Evolutionary conservation across 2,797 vertebrate genomes (phyloP).

Genomic region (Anabas testudineus): DNA sequence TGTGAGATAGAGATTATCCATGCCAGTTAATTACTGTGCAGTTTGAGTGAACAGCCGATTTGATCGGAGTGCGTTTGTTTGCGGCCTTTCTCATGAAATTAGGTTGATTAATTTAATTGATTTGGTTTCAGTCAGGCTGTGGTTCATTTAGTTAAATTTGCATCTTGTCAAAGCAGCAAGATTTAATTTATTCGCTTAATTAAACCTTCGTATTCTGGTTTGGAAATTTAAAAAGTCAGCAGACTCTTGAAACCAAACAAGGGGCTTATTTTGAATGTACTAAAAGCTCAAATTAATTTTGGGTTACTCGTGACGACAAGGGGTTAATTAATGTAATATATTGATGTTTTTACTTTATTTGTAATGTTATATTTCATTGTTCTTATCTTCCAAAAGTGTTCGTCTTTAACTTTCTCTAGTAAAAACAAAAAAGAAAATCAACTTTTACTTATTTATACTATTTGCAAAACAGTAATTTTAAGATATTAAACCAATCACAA

Average conservation of each 20-base stretch:
- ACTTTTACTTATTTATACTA: slow-evolving; percentile 15
- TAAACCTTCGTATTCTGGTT: slow-evolving; percentile 25
- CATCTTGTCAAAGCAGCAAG: slow-evolving; percentile 15
- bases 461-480: slow-evolving; percentile 19
- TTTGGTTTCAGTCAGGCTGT: slow-evolving; percentile 7
- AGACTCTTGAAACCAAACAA: slow-evolving; percentile 56
- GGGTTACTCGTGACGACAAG: slow-evolving; percentile 24
- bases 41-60: slow-evolving; percentile 43
- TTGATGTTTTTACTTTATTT: slow-evolving; percentile 73
- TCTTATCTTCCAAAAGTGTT: slow-evolving; percentile 32
- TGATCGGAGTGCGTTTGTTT: slow-evolving; percentile 15
- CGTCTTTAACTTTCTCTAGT: slow-evolving; percentile 49
- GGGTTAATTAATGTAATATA: slow-evolving; percentile 59
- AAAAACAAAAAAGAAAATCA: background rate
- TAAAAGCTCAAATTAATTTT: slow-evolving; percentile 39
- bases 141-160: slow-evolving; percentile 6
- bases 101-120: slow-evolving; percentile 8
- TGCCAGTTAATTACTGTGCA: slow-evolving; percentile 33
- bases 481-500: slow-evolving; percentile 14
- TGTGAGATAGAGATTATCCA: slow-evolving; percentile 33
- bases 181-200: slow-evolving; percentile 29
- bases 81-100: slow-evolving; percentile 23
- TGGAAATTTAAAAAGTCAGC: slow-evolving; percentile 22
- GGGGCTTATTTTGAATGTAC: slow-evolving; percentile 68
- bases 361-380: slow-evolving; percentile 52